Conservation (phyloP, 2,797 vertebrate species). For the Pempheris klunzingeri region DNA sequence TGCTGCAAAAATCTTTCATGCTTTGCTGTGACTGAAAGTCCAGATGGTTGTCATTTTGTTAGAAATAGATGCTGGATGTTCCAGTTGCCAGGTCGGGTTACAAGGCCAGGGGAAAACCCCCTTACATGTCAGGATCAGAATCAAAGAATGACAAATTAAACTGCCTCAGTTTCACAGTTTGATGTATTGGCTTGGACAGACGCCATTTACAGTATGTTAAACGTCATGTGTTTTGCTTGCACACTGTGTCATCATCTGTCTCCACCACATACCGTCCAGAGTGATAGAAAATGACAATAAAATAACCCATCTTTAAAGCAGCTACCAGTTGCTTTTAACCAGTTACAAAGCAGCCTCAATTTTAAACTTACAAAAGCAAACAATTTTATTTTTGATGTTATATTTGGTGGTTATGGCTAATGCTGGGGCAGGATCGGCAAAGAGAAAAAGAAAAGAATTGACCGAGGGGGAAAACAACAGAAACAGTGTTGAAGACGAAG, state of each 20-base stretch:
- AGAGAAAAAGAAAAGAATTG: too few species aligned
- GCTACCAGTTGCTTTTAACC: too few species aligned
- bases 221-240: constrained; percentile 15
- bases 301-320: background rate
- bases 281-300: background rate
- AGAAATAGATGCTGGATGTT: constrained; percentile 65
- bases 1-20: constrained; percentile 5
- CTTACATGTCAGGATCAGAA: constrained; percentile 38
- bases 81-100: constrained; percentile 66
- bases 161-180: constrained; percentile 26
- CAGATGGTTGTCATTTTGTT: constrained; percentile 63
- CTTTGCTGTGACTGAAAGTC: constrained; percentile 11
- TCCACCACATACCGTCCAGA: background rate
- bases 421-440: too few species aligned
- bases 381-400: too few species aligned
- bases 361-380: too few species aligned
- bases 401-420: too few species aligned
- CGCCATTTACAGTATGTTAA: constrained; percentile 33
- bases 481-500: too few species aligned
- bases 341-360: too few species aligned
- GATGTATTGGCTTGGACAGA: constrained; percentile 38
- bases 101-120: constrained; percentile 60
- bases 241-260: background rate
- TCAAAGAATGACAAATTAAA: constrained; percentile 51
- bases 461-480: too few species aligned